These are phyloP conservation scores for Chaetoderma sp. DNA, from an alignment of 2,888 invertebrate genomes.

Conservation along the genomic window DNA sequence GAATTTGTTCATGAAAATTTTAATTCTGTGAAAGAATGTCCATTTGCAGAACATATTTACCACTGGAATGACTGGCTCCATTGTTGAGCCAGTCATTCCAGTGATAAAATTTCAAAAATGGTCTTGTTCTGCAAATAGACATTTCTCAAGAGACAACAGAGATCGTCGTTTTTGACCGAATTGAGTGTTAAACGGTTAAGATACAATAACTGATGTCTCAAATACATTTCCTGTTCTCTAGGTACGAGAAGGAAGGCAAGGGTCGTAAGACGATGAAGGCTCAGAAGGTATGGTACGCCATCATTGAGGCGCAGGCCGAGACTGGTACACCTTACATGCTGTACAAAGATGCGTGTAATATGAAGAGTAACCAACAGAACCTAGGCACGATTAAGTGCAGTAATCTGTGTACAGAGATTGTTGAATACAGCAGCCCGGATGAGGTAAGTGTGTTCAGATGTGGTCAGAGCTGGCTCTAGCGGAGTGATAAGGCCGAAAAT, in stretches of 20 bases:
- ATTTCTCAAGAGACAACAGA: too few relatives aligned
- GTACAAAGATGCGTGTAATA: slow-evolving; percentile 87
- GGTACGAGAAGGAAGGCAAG: slow-evolving; percentile 79
- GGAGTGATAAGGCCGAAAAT: neutral
- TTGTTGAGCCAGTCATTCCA: too few relatives aligned
- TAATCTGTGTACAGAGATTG: slow-evolving; percentile 97
- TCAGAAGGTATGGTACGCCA: slow-evolving; percentile 90
- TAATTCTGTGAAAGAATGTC: too few relatives aligned
- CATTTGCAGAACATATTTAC: too few relatives aligned
- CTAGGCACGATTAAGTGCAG: slow-evolving; percentile 98
- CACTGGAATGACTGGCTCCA: too few relatives aligned
- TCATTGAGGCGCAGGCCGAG: slow-evolving; percentile 94
- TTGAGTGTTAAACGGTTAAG: too few relatives aligned
- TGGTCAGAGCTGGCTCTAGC: neutral
- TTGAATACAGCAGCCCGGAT: slow-evolving; percentile 91
- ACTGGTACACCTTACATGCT: slow-evolving; percentile 97
- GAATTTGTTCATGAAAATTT: too few relatives aligned
- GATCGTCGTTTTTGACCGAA: too few relatives aligned
- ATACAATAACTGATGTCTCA: too few relatives aligned
- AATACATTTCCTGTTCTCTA: slow-evolving; percentile 57
- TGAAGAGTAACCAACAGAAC: slow-evolving; percentile 98
- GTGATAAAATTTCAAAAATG: too few relatives aligned
- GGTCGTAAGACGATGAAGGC: slow-evolving; percentile 76
- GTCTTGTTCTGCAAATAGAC: too few relatives aligned
- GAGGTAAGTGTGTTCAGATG: slow-evolving; percentile 74